phyloP scores from a whole-genome alignment of 2,888 invertebrate species.

The Eustalomyia histrio region DNA sequence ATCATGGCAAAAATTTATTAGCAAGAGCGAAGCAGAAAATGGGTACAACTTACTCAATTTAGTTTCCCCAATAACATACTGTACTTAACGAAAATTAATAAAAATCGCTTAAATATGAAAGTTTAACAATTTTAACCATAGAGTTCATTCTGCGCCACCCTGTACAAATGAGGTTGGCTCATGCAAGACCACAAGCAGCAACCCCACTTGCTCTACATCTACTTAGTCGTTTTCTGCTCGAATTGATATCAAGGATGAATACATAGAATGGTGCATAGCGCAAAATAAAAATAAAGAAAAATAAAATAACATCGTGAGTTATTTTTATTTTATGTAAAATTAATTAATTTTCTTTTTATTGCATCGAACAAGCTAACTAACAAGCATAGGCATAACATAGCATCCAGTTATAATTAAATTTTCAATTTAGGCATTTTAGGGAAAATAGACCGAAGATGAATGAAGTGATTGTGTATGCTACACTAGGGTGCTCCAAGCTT shows the following conservation, averaged over 20 bases:
- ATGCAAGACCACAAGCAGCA: constrained; percentile 49
- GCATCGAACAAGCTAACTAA: constrained; percentile 13
- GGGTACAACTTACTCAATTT: too few relatives aligned
- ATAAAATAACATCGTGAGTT: constrained; percentile 47
- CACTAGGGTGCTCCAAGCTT: too few relatives aligned
- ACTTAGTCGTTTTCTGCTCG: constrained; percentile 65
- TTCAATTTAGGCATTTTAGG: constrained; percentile 39
- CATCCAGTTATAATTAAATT: constrained; percentile 28
- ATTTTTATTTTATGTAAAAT: constrained; percentile 66
- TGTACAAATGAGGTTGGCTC: constrained; percentile 44
- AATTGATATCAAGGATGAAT: constrained; percentile 65
- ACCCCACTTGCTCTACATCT: constrained; percentile 61
- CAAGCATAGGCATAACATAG: constrained; percentile 22
- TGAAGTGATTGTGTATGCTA: neutral
- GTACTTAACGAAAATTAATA: too few relatives aligned
- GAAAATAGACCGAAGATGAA: constrained; percentile 8
- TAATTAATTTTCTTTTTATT: constrained; percentile 62
- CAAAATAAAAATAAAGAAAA: constrained; percentile 31
- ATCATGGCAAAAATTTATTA: too few relatives aligned
- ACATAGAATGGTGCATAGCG: constrained; percentile 57
- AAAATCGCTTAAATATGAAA: too few relatives aligned
- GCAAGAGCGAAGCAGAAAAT: too few relatives aligned
- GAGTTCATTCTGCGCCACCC: too few relatives aligned
- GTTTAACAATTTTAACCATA: too few relatives aligned
- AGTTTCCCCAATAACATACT: too few relatives aligned